Evolutionary conservation across 2,888 invertebrate species (phyloP).

Genomic region (Polydrusus cervinus): DNA sequence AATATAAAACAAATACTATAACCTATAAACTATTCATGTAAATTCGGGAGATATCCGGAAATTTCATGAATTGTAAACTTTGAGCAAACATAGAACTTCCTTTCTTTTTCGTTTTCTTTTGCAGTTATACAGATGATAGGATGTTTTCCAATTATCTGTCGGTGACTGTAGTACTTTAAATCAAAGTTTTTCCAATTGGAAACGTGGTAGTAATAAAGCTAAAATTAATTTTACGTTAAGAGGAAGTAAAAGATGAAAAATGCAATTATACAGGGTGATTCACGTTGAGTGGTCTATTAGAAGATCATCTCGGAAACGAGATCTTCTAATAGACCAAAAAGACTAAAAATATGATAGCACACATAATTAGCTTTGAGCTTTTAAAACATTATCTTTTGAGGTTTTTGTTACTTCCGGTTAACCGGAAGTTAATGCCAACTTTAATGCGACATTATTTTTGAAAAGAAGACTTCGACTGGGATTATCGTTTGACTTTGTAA

Average conservation of each 20-base stretch:
- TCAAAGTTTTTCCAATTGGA: constrained; percentile 69
- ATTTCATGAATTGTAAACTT: constrained; percentile 67
- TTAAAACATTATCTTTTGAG: too few relatives aligned
- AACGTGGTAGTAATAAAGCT: constrained; percentile 69
- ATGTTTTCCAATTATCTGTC: constrained; percentile 66
- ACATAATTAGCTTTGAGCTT: too few relatives aligned
- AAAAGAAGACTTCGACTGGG: too few relatives aligned
- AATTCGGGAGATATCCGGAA: constrained; percentile 59
- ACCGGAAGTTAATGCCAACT: too few relatives aligned
- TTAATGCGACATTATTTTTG: too few relatives aligned
- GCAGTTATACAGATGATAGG: constrained; percentile 68
- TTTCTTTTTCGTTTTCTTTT: constrained; percentile 63
- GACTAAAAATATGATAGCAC: too few relatives aligned
- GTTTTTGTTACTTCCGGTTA: too few relatives aligned
- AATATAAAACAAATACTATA: neutral
- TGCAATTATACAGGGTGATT: neutral
- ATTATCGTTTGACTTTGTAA: too few relatives aligned
- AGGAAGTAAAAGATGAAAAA: neutral
- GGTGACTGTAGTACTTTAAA: constrained; percentile 65
- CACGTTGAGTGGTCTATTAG: too few relatives aligned
- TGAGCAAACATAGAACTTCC: constrained; percentile 68
- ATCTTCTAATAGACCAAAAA: too few relatives aligned
- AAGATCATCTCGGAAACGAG: too few relatives aligned
- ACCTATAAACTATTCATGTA: neutral
- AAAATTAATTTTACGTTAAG: constrained; percentile 43